Percentiles rank a stretch among this genome's conserved stretches.
Conservation (phyloP, 2,113 vertebrate species). For the Eonycteris spelaea region DNA sequence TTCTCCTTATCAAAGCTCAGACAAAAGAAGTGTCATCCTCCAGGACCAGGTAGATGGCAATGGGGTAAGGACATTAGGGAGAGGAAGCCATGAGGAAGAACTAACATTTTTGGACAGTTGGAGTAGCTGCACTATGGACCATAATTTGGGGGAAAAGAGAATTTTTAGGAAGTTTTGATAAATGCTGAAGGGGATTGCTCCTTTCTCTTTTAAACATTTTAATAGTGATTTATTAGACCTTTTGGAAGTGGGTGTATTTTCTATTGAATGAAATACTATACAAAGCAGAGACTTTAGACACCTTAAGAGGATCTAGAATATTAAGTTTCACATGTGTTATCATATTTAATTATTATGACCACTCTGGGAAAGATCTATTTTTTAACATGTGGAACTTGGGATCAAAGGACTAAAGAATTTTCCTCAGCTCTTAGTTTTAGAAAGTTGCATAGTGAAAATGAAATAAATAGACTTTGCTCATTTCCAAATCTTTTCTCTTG, state of each 20-base stretch:
- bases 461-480: not conserved
- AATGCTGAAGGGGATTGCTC: not conserved
- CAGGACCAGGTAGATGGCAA: too few species aligned
- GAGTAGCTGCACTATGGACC: not conserved
- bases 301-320: not conserved
- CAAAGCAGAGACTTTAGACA: not conserved
- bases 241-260: not conserved
- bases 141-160: not conserved
- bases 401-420: not conserved
- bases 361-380: not conserved
- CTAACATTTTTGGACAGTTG: not conserved
- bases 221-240: not conserved
- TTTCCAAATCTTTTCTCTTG: not conserved
- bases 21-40: not conserved
- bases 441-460: not conserved
- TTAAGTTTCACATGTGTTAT: not conserved
- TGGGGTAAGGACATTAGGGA: not conserved
- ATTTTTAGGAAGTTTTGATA: not conserved
- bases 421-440: not conserved
- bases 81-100: not conserved
- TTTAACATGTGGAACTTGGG: not conserved
- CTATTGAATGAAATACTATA: not conserved
- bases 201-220: not conserved
- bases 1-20: not conserved
- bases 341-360: not conserved